phyloP scores from a whole-genome alignment of 2,797 vertebrate genomes.

The Oreochromis grahami region DNA sequence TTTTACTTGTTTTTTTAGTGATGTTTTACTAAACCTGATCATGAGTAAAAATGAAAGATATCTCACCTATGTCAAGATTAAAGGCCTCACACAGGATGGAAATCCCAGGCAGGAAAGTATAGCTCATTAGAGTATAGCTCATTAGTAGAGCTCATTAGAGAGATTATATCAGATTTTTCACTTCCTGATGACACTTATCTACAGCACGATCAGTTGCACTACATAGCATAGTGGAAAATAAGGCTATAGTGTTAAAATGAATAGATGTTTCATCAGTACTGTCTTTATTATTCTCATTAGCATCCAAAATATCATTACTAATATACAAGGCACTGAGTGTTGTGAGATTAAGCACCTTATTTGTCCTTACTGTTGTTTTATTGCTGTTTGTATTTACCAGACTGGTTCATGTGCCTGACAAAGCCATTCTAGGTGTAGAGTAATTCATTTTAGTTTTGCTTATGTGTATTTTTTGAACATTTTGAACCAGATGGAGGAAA shows the following conservation, averaged over 20 bases:
- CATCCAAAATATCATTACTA: neutral
- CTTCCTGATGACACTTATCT: neutral
- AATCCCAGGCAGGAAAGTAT: neutral
- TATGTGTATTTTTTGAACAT: neutral
- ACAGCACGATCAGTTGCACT: neutral
- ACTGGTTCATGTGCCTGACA: neutral
- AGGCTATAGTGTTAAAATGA: neutral
- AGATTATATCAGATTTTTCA: neutral
- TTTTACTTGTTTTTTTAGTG: neutral
- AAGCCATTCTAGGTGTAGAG: neutral
- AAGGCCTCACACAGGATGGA: neutral
- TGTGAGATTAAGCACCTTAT: neutral
- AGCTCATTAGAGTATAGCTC: neutral
- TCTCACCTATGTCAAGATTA: neutral
- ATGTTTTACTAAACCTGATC: neutral
- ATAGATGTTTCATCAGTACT: neutral
- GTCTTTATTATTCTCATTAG: neutral
- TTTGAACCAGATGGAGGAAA: neutral
- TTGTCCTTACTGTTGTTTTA: neutral
- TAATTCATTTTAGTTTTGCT: neutral
- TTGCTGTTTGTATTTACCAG: neutral
- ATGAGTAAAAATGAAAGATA: neutral
- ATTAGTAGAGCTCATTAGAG: neutral
- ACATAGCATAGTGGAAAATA: fast-evolving
- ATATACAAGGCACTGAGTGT: neutral